Conservation (phyloP, 2,888 invertebrate species). For the Phyllotreta cruciferae region DNA sequence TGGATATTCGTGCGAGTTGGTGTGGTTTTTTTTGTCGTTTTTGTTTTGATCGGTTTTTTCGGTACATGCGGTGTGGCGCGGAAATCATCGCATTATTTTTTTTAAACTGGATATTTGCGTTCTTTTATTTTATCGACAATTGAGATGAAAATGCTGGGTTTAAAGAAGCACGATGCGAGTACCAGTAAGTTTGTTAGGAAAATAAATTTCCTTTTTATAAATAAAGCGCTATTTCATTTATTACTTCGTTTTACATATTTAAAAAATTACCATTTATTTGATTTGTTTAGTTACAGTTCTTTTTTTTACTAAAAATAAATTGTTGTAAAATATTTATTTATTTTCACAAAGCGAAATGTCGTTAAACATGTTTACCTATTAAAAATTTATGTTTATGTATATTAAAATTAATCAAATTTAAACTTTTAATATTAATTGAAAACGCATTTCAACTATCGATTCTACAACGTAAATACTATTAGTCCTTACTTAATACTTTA, state of each 20-base stretch:
- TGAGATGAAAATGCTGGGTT: slow-evolving; percentile 4
- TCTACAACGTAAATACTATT: too few relatives aligned
- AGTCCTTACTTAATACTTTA: too few relatives aligned
- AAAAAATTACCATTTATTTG: too few relatives aligned
- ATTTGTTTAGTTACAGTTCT: too few relatives aligned
- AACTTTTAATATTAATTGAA: too few relatives aligned
- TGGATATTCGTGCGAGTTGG: not conserved
- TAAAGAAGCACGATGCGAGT: slow-evolving; percentile 13
- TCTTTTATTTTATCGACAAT: not conserved
- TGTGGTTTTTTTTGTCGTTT: slow-evolving; percentile 2
- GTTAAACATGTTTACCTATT: too few relatives aligned
- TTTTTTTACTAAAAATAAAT: too few relatives aligned
- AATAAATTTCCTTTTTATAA: not conserved
- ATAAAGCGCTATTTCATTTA: not conserved
- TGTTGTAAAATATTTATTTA: too few relatives aligned
- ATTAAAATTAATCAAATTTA: too few relatives aligned
- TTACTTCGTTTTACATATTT: not conserved
- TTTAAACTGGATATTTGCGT: slow-evolving; percentile 1
- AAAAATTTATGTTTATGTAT: too few relatives aligned
- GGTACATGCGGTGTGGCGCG: not conserved
- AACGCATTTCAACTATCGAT: too few relatives aligned
- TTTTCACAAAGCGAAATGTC: too few relatives aligned
- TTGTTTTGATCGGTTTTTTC: slow-evolving; percentile 16
- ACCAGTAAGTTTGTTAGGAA: slow-evolving; percentile 1
- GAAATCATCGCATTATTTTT: not conserved